These are phyloP conservation scores for Phrynosoma platyrhinos DNA, from an alignment of 2,113 vertebrate species.

Conservation along the genomic window DNA sequence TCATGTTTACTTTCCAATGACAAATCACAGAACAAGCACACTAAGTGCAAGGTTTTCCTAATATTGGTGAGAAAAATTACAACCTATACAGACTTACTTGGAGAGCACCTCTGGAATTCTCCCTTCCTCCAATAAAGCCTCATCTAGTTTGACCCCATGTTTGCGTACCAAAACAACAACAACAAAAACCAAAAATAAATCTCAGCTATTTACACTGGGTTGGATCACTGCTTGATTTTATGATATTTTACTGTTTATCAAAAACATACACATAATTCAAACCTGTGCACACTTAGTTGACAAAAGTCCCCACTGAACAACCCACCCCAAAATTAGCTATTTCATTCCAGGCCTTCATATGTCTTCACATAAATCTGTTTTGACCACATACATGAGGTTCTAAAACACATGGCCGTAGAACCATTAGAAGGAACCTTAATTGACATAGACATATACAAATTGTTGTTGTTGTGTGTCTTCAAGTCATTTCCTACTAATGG, in stretches of 20 bases:
- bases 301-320: neutral
- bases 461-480: too few species aligned
- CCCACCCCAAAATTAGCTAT: too few species aligned
- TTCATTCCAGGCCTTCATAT: neutral
- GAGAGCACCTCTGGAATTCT: neutral
- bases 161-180: neutral
- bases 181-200: neutral
- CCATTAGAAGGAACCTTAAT: neutral
- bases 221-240: too few species aligned
- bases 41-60: too few species aligned
- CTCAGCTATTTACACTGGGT: neutral
- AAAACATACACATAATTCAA: too few species aligned
- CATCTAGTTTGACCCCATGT: too few species aligned
- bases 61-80: too few species aligned
- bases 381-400: neutral
- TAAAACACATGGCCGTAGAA: neutral
- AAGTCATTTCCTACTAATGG: too few species aligned
- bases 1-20: too few species aligned
- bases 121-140: neutral
- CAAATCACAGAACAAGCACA: too few species aligned
- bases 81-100: neutral
- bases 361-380: neutral
- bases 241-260: neutral
- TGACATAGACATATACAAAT: neutral
- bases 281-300: neutral